These are phyloP conservation scores for Drosophila parvula DNA, from an alignment of 1,140 invertebrate species.

Conservation along the genomic window DNA sequence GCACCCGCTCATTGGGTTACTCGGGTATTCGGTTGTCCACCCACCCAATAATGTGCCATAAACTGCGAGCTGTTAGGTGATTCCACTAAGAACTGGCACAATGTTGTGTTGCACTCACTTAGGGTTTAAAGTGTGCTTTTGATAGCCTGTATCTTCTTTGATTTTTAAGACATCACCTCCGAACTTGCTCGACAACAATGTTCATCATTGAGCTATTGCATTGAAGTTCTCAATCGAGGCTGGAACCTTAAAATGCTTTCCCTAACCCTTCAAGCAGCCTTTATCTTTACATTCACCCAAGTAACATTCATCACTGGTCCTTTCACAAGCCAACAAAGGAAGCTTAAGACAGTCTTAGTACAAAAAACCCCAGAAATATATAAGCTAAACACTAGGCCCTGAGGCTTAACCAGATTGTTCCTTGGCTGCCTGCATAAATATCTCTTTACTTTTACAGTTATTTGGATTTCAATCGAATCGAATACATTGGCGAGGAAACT, in stretches of 20 bases:
- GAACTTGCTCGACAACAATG: not conserved
- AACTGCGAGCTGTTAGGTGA: not conserved
- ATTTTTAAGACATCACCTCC: not conserved
- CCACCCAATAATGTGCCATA: constrained; percentile 9
- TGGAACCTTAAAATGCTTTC: not conserved
- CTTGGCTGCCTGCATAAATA: constrained; percentile 46
- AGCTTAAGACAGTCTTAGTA: constrained; percentile 3
- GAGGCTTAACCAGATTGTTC: constrained; percentile 32
- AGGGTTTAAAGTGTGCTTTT: constrained; percentile 11
- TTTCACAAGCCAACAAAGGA: constrained; percentile 5
- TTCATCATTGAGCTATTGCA: not conserved
- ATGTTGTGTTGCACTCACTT: constrained; percentile 27
- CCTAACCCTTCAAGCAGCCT: not conserved
- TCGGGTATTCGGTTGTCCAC: constrained; percentile 35
- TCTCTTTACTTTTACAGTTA: constrained; percentile 78
- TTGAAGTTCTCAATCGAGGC: not conserved
- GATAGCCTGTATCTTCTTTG: not conserved
- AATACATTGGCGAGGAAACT: constrained; percentile 83
- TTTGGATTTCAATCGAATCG: constrained; percentile 84
- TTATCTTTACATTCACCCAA: not conserved
- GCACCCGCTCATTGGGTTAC: constrained; percentile 23
- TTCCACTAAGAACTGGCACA: constrained; percentile 13
- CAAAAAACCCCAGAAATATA: constrained; percentile 9
- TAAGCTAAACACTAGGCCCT: constrained; percentile 12
- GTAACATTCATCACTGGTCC: constrained; percentile 24